These are phyloP conservation scores for Volucella bombylans DNA, from an alignment of 2,888 invertebrate genomes.

Conservation along the genomic window DNA sequence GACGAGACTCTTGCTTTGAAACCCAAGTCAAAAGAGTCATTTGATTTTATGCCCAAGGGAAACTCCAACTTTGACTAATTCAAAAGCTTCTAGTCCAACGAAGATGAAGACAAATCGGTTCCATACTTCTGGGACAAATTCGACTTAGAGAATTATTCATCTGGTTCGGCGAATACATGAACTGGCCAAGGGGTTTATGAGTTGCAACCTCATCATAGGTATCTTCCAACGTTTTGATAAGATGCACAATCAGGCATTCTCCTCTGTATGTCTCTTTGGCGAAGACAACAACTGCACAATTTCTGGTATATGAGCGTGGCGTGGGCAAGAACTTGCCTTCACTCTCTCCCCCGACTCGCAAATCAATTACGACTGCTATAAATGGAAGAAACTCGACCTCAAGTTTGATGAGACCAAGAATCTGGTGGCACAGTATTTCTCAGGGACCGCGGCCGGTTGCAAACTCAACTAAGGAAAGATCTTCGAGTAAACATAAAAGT, in stretches of 20 bases:
- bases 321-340: conserved; percentile 96
- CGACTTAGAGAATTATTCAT: conserved; percentile 98
- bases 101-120: conserved; percentile 95
- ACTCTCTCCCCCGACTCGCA: conserved; percentile 95
- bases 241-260: conserved; percentile 98
- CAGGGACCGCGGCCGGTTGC: conserved; percentile 94
- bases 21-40: conserved; percentile 95
- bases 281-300: conserved; percentile 95
- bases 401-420: conserved; percentile 91
- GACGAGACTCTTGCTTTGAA: conserved; percentile 88
- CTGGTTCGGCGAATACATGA: conserved; percentile 98
- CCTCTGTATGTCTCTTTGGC: conserved; percentile 96
- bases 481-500: background rate
- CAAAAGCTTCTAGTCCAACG: conserved; percentile 98
- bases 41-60: conserved; percentile 94
- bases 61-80: conserved; percentile 98
- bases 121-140: conserved; percentile 99
- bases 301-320: conserved; percentile 99
- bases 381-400: conserved; percentile 96
- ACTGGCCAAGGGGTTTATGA: conserved; percentile 96
- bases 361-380: conserved; percentile 97
- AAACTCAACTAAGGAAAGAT: conserved; percentile 98
- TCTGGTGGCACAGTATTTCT: conserved; percentile 93
- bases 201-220: conserved; percentile 97
- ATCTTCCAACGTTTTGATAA: conserved; percentile 99